Base-by-base conservation (phyloP, 2,888 invertebrate species). In the Xestia ashworthii region DNA sequence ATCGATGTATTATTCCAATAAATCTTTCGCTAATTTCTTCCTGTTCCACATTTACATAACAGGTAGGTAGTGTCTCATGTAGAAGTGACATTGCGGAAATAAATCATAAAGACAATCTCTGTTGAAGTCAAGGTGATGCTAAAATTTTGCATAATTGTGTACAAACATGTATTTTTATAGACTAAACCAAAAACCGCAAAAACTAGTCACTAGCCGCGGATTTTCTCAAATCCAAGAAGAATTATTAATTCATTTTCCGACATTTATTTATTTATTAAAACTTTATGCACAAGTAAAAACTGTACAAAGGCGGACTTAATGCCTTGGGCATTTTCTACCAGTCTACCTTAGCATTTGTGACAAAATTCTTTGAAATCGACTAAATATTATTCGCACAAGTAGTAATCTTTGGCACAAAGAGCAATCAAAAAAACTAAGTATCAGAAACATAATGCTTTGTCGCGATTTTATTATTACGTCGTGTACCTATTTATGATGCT, bases 11-110 rank as follows among this genome's bases (percentile, higher is more conserved):
- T 58, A 58, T 58, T 60, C 16, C 11, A 66, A 78, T 62, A 53
- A 38, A 41, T 22, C 12, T 62, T 32, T 66, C 6, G 71, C 16
- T 73, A 22, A 32, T 68, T 46, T 76, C 60, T 77, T 78, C 83
- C 74, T 71, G 71, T 41, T 74, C 41, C n/a, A 50, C 25, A 75
- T 74, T 79, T 19, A 66, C 62, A 70, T 48, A 44, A 64, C 53
- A 75, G 72, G n/a, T 77, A 70, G 74, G n/a, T 77, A 70, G 74
- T 50, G 48, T 64, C 19, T 71, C 14, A 68, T 64, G 14, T 50
- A 46, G 22, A 32, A 55, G 12, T 71, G 48, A 65, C 50, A 32
- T 62, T 46, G 32, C 69, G 74, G 84, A 84, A 80, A 58, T 71
- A 55, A 44, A 70, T 73, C 70, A 32, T 50, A 62, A 58, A 64